Evolutionary conservation across 2,113 vertebrate species (phyloP).

Genomic region (Eurystomus gularis): DNA sequence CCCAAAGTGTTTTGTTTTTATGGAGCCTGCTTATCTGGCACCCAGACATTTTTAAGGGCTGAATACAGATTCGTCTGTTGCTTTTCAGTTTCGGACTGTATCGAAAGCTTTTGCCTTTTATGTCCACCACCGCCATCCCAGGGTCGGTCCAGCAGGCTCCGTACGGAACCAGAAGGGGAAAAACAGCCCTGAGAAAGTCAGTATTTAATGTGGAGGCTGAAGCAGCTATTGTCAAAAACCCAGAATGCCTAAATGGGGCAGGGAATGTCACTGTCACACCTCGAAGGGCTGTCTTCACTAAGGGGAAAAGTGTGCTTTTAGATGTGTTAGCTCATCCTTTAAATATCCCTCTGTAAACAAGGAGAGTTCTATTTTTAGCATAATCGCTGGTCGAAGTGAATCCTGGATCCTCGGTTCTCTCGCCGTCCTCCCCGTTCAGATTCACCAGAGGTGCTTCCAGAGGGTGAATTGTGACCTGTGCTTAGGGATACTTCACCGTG

Average conservation of each 20-base stretch:
- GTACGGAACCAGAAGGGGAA: neutral
- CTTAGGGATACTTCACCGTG: neutral
- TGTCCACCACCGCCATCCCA: neutral
- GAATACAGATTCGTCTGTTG: neutral
- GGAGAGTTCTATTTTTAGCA: constrained; percentile 42
- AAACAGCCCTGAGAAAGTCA: neutral
- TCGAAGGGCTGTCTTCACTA: neutral
- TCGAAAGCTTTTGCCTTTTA: neutral
- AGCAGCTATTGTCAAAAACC: neutral
- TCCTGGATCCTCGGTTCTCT: neutral
- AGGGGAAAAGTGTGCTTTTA: neutral
- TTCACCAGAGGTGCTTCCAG: neutral
- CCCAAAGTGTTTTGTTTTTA: neutral
- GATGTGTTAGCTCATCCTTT: constrained; percentile 36
- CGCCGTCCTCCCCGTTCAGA: neutral
- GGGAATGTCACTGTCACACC: constrained; percentile 29
- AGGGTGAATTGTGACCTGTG: neutral
- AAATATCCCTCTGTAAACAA: constrained; percentile 57
- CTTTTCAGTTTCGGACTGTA: neutral
- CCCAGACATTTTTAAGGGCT: neutral
- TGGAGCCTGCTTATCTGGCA: neutral
- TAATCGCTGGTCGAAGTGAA: neutral
- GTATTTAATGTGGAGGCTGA: neutral
- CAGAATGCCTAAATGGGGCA: constrained; percentile 25
- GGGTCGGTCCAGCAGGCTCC: neutral